A percentile compares a stretch with the other conserved stretches of the same genome.
Conservation (phyloP, 2,113 vertebrate species). For the Dicaeum eximium region DNA sequence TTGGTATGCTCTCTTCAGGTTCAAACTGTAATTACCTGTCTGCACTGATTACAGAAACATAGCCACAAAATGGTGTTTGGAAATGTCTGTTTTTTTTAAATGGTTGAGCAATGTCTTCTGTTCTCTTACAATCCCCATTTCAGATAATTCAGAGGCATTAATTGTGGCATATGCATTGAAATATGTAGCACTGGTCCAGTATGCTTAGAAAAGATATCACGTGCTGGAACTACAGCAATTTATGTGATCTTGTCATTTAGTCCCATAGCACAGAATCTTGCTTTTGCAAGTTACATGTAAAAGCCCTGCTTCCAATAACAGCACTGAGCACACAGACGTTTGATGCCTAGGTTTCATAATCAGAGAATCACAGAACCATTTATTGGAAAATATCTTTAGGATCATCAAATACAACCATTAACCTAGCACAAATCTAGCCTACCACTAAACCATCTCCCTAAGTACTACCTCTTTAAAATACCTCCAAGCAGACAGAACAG, state of each 20-base stretch:
- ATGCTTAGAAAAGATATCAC: not conserved
- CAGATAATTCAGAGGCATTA: not conserved
- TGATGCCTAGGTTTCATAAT: not conserved
- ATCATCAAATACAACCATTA: not conserved
- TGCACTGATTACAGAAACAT: not conserved
- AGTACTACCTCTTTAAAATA: not conserved
- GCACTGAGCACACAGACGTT: not conserved
- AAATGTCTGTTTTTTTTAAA: not conserved
- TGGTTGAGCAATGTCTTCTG: not conserved
- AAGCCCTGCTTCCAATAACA: not conserved
- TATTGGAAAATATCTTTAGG: not conserved
- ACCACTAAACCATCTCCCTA: not conserved
- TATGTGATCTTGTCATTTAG: not conserved
- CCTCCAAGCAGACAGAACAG: not conserved
- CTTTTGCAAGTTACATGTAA: not conserved
- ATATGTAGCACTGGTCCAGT: not conserved
- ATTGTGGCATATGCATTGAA: not conserved
- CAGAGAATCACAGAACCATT: not conserved
- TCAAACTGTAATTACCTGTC: not conserved
- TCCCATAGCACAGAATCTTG: fast-evolving
- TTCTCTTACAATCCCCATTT: not conserved
- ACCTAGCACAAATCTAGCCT: fast-evolving
- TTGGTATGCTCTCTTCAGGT: not conserved
- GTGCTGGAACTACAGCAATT: not conserved
- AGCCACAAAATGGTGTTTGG: not conserved